A percentile compares a stretch with the other conserved stretches of the same genome.
These are phyloP conservation scores for Halotydeus destructor DNA, from an alignment of 1,140 invertebrate genomes.

Conservation along the genomic window DNA sequence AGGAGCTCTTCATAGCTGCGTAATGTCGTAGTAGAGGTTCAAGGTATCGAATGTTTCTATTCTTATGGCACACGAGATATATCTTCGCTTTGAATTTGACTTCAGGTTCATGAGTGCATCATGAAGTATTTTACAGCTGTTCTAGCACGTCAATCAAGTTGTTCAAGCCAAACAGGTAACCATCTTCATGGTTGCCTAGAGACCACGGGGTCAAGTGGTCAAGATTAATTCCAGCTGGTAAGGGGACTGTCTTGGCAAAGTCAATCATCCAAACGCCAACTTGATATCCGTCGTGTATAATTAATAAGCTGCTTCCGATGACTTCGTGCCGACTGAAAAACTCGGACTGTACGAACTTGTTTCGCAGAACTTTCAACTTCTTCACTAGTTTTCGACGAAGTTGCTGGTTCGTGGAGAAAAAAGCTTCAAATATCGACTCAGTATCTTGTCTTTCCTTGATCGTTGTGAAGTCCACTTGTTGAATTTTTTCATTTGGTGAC, in stretches of 20 bases:
- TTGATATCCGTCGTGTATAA: constrained; percentile 67
- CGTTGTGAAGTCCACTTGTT: too few species aligned
- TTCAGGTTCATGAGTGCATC: too few species aligned
- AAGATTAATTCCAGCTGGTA: constrained; percentile 44
- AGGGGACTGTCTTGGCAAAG: constrained; percentile 65
- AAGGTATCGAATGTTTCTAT: too few species aligned
- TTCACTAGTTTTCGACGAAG: constrained; percentile 44
- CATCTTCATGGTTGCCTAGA: constrained; percentile 86
- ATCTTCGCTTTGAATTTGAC: too few species aligned
- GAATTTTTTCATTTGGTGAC: too few species aligned
- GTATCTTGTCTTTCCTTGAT: too few species aligned
- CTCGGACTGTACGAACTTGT: constrained; percentile 53
- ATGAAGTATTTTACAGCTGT: too few species aligned
- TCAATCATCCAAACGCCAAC: constrained; percentile 87
- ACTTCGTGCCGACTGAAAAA: constrained; percentile 82
- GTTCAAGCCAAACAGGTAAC: constrained; percentile 79
- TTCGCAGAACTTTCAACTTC: constrained; percentile 50
- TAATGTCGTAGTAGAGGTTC: too few species aligned
- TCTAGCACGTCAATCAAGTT: constrained; percentile 50
- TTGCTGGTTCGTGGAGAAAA: constrained; percentile 40
- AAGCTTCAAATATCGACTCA: constrained; percentile 37
- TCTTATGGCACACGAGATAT: too few species aligned
- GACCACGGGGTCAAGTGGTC: constrained; percentile 55
- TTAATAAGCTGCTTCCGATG: constrained; percentile 78
- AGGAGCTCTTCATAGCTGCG: too few species aligned